Percentiles rank a stretch among this genome's conserved stretches.
Evolutionary conservation across 1,140 invertebrate species (phyloP).

Genomic region (Monochamus saltuarius): DNA sequence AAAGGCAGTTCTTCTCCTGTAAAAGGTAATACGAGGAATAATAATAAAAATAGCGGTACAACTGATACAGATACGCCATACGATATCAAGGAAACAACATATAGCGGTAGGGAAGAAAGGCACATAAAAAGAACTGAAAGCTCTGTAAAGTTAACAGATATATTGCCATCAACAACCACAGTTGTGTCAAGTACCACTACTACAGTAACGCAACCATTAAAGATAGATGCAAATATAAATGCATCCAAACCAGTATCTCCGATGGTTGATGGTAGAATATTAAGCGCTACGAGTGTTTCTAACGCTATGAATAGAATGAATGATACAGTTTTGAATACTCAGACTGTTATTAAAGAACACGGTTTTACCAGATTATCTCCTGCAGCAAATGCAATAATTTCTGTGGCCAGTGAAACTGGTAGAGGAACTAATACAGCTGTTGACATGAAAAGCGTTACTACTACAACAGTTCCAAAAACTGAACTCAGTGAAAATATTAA

Average conservation of each 20-base stretch:
- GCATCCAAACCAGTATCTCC: slow-evolving; percentile 35
- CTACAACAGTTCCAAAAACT: slow-evolving; percentile 22
- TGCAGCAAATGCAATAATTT: slow-evolving; percentile 35
- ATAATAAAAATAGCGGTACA: neutral
- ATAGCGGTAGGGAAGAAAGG: slow-evolving; percentile 19
- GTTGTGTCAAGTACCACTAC: slow-evolving; percentile 47
- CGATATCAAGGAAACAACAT: slow-evolving; percentile 1
- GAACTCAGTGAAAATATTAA: neutral
- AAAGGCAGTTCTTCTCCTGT: no score
- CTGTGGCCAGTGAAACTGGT: slow-evolving; percentile 28
- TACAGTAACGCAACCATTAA: slow-evolving; percentile 46
- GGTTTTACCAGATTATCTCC: slow-evolving; percentile 41
- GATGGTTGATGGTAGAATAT: slow-evolving; percentile 43
- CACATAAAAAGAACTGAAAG: slow-evolving; percentile 27
- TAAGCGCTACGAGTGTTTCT: slow-evolving; percentile 49
- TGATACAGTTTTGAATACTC: slow-evolving; percentile 49
- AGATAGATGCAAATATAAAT: slow-evolving; percentile 46
- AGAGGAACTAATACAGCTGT: slow-evolving; percentile 17
- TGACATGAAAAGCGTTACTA: slow-evolving; percentile 29
- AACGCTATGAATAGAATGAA: slow-evolving; percentile 51
- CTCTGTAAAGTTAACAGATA: slow-evolving; percentile 23
- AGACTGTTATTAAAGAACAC: slow-evolving; percentile 47
- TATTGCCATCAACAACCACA: slow-evolving; percentile 39
- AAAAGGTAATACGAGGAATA: no score
- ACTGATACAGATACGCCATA: neutral